Evolutionary conservation across 2,797 vertebrate species (phyloP).

Genomic region (Todus mexicanus): DNA sequence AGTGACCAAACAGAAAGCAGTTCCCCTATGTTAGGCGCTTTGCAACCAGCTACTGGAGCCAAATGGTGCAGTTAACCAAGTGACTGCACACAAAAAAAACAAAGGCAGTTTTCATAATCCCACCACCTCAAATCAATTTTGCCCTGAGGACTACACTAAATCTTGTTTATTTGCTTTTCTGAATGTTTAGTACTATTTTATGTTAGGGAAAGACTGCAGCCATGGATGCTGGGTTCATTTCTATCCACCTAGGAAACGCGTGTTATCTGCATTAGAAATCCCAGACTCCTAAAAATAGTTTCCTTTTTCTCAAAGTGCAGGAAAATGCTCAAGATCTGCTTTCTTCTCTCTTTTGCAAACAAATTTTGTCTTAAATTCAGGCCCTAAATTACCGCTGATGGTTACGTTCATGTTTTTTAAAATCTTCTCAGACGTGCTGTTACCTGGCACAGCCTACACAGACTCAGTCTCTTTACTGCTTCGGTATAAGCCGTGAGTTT

Average conservation of each 20-base stretch:
- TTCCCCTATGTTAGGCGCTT: neutral
- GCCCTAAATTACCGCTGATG: neutral
- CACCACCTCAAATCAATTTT: neutral
- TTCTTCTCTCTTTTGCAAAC: neutral
- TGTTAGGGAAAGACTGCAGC: neutral
- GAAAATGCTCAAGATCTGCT: neutral
- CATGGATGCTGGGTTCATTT: neutral
- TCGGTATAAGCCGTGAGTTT: neutral
- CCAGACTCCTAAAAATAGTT: neutral
- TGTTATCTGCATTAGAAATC: neutral
- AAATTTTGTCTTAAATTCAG: neutral
- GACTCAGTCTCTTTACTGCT: neutral
- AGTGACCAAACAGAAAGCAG: neutral
- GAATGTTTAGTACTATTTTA: neutral
- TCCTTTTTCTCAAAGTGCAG: neutral
- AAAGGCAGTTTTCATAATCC: constrained; percentile 8
- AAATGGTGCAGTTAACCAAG: neutral
- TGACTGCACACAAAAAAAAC: neutral
- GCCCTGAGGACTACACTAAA: neutral
- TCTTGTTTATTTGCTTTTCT: neutral
- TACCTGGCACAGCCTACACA: neutral
- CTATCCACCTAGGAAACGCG: neutral
- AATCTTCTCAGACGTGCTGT: neutral
- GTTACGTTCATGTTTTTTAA: neutral
- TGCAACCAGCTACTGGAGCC: neutral